Evolutionary conservation across 35 echinoderm and acorn worm genomes (phyloP), one percentile per base, ranked within the genome.

Genomic region (Holothuria glaberrima): DNA sequence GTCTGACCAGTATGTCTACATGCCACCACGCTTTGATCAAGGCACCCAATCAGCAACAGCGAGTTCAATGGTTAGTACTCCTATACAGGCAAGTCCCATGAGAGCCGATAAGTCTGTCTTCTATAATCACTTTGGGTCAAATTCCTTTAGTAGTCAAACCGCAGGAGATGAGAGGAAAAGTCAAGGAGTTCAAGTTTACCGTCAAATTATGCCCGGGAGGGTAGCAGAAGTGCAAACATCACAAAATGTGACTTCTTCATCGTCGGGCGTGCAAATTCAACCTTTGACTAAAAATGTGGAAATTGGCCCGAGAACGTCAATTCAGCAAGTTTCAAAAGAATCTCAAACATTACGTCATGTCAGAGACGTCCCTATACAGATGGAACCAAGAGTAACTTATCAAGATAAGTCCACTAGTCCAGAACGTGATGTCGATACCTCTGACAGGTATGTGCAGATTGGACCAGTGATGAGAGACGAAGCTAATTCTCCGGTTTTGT

Each of bases 371-470:
- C 80, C 80, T 12, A 84, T 84, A 58, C 52, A 84, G 31, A 58
- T 84, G 10, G 80, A 60, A 16, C 57, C 80, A 17, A 59, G 34
- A 84, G 29, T 29, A 19, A 61, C 29, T 84, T 84, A 84, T n/a
- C 25, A 29, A 61, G 80, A 63, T 19, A 84, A 38, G 22, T 84
- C 30, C 29, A 61, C 56, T 18, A 84, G 80, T 34, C 80, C 52
- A n/a, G 54, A 84, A 31, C 80, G 80, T 54, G 14, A 21, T 28
- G 31, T 61, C 30, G 85, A 46, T 13, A 87, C 31, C 20, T 87
- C 85, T 18, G 85, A 87, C 26, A 67, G 85, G 44, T 87, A 31
- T 52, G 85, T 87, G 6, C 85, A 87, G 29, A 71, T 87, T 87
- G 85, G 26, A 41, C 85, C 85, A 33, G 60, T 71, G 0, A 33